Evolutionary conservation across 2,888 invertebrate genomes (phyloP).

Genomic region (Sminthurinus aureus): DNA sequence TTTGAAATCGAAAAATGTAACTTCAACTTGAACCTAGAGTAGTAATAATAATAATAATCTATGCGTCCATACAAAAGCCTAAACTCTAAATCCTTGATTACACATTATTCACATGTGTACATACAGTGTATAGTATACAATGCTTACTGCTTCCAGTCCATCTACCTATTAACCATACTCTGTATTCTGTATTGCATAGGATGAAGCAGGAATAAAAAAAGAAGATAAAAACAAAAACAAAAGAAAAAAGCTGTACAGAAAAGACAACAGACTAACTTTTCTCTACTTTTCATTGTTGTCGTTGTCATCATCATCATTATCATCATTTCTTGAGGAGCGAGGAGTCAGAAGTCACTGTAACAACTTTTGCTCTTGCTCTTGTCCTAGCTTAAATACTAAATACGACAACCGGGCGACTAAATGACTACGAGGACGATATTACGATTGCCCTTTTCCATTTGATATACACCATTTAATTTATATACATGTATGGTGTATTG

Average conservation of each 20-base stretch:
- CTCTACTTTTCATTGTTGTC: slow-evolving; percentile 3
- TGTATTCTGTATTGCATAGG: background rate
- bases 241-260: slow-evolving; percentile 15
- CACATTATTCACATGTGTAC: slow-evolving; percentile 2
- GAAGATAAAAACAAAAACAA: slow-evolving; percentile 8
- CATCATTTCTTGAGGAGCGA: background rate
- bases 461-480: background rate
- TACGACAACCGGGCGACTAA: background rate
- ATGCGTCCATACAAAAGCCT: slow-evolving; percentile 20
- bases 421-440: background rate
- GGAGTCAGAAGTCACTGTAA: background rate
- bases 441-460: background rate
- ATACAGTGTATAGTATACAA: background rate
- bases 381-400: background rate
- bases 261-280: slow-evolving; percentile 29
- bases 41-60: slow-evolving; percentile 3
- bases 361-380: background rate
- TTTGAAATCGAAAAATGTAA: background rate
- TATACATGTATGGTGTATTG: background rate
- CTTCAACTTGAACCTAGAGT: background rate
- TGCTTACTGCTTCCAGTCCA: background rate
- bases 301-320: too few relatives aligned
- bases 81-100: background rate
- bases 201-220: background rate
- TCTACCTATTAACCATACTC: background rate